Evolutionary conservation across 2,888 invertebrate species (phyloP), one percentile per base, ranked within the genome.

Genomic region (Acanthosepion lycidas): DNA sequence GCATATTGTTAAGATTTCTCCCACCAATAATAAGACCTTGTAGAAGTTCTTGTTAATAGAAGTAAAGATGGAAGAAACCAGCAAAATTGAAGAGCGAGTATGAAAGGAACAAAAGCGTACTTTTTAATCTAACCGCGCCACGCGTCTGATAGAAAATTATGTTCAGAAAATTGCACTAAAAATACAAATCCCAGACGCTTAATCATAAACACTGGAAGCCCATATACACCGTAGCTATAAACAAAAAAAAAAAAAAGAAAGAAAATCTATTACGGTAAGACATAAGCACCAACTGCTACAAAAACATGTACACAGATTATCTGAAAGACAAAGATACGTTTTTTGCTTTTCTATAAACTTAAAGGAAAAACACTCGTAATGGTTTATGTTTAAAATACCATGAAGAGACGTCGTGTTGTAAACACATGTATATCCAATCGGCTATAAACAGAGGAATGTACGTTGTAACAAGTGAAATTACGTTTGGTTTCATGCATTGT

Each of bases 271-370:
- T 78, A 33, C 15, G n/a, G 15, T 78, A n/a, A 18, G n/a, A n/a
- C 2, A n/a, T 33, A 78, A 78, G 33, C 78, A 78, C 78, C n/a
- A 78, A 12, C n/a, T n/a, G n/a, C n/a, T 78, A 9, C 12, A 18
- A 9, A 78, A 78, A 78, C 15, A 33, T 78, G 33, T n/a, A 78
- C n/a, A n/a, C 4, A n/a, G n/a, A 78, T 33, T n/a, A 18, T 15
- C n/a, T n/a, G n/a, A n/a, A 78, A 78, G 78, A 78, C 78, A 78
- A 78, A 78, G 78, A 78, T 78, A 78, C 78, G 78, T 8, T 78
- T 12, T 78, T 78, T n/a, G 9, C n/a, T n/a, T 78, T 78, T 78
- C n/a, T 78, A n/a, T 78, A 78, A 78, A 78, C 78, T 78, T 15
- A 78, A 78, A 78, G n/a, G 6, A 15, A n/a, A 33, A 78, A n/a